phyloP scores from a whole-genome alignment of 2,888 invertebrate genomes.

The Tenthredo notha region DNA sequence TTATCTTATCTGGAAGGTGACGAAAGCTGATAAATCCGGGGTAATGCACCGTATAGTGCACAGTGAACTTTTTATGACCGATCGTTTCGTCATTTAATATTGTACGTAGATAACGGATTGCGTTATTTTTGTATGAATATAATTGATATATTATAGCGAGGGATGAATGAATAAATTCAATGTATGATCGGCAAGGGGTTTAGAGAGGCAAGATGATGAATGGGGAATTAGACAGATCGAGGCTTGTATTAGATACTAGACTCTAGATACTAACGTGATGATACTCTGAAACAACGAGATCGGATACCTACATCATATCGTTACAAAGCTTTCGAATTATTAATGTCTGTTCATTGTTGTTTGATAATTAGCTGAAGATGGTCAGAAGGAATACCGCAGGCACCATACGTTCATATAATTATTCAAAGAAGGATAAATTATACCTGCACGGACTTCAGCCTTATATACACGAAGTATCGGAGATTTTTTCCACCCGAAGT shows the following conservation, averaged over 20 bases:
- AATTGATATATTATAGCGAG: no score
- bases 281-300: background rate
- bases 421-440: conserved; percentile 37
- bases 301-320: background rate
- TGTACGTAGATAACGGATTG: no score
- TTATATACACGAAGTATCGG: no score
- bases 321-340: conserved; percentile 26
- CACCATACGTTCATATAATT: background rate
- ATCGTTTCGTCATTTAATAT: no score
- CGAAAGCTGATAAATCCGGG: no score
- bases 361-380: conserved; percentile 36
- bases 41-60: no score
- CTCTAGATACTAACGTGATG: conserved; percentile 7
- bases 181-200: background rate
- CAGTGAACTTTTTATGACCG: no score
- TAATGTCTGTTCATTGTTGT: conserved; percentile 38
- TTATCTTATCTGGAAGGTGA: no score
- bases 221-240: background rate
- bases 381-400: background rate
- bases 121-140: no score
- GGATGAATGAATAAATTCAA: no score
- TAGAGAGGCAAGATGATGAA: background rate
- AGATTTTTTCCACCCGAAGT: no score
- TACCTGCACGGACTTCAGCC: no score
- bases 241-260: background rate